Evolutionary conservation across 2,113 vertebrate genomes (phyloP), one percentile per base, ranked within the genome.

Genomic region (Saguinus midas): DNA sequence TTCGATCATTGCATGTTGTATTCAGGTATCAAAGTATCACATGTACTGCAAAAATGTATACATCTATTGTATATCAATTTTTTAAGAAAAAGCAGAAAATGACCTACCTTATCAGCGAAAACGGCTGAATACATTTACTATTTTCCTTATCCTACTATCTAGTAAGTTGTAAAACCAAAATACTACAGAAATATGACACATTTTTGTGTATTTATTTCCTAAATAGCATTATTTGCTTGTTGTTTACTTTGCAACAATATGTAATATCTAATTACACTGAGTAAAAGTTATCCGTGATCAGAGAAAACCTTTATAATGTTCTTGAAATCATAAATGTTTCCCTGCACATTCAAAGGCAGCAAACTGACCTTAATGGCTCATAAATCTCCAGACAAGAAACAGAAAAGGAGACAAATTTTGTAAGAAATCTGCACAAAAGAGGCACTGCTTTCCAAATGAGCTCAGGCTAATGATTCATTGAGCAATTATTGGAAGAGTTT

Each of bases 401-500:
- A 82, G 50, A 81, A 57, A 82, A 11, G n/a, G 13, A 27, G 29
- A 48, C 37, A 55, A 50, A 85, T 90, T 83, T 82, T 66, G 45
- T 18, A 70, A 12, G 64, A 66, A 80, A 75, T 95, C 81, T 80
- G 17, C 92, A 83, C 48, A 45, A 75, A 80, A 79, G 32, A 32
- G 50, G 55, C 14, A 1, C 55, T 81, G 90, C 76, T 96, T 87
- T 93, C 92, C 81, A 57, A 50, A 64, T 90, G 87, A 96, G 97
- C 95, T 81, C 81, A 12, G n/a, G 58, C 64, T 87, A 92, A 90
- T 72, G 92, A 95, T 73, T 96, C 92, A 96, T 68, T 55, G 9
- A 90, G 61, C 90, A 85, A 94, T 82, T 90, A 94, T 10, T 88
- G 70, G 45, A 78, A 90, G 90, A 70, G 27, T 90, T 84, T 94